Conservation (phyloP, 2,888 invertebrate genomes). For the Allolobophora icterica region DNA sequence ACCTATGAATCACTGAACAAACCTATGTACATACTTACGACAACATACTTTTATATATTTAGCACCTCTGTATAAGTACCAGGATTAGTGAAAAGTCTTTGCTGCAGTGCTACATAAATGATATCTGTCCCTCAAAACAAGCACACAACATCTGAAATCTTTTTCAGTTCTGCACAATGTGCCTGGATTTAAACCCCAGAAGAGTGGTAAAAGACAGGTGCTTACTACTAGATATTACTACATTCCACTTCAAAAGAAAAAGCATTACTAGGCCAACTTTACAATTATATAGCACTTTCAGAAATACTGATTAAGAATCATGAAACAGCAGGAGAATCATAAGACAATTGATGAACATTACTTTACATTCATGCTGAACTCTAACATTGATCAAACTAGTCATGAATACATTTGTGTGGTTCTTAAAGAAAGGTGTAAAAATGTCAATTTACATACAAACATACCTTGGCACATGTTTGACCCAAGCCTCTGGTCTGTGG, state of each 20-base stretch:
- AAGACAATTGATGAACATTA: too few species aligned
- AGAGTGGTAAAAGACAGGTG: neutral
- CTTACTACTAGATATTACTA: neutral
- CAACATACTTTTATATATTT: too few species aligned
- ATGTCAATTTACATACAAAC: neutral
- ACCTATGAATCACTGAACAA: too few species aligned
- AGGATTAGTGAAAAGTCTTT: too few species aligned
- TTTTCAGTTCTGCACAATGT: neutral
- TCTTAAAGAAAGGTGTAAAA: neutral
- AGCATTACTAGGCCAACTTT: neutral
- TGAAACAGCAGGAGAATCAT: too few species aligned
- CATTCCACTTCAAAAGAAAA: neutral
- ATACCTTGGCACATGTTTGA: constrained; percentile 68
- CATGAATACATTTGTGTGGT: neutral
- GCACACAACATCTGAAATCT: neutral
- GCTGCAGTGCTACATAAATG: too few species aligned
- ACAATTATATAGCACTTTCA: neutral
- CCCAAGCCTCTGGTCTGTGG: constrained; percentile 67
- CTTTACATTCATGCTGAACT: too few species aligned
- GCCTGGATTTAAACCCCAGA: neutral
- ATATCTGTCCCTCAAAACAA: neutral
- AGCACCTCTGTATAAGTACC: too few species aligned
- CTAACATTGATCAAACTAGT: neutral
- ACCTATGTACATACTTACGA: too few species aligned
- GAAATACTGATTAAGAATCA: neutral